Base-by-base conservation (phyloP, 2,797 vertebrate species). In the Dermochelys coriacea region DNA sequence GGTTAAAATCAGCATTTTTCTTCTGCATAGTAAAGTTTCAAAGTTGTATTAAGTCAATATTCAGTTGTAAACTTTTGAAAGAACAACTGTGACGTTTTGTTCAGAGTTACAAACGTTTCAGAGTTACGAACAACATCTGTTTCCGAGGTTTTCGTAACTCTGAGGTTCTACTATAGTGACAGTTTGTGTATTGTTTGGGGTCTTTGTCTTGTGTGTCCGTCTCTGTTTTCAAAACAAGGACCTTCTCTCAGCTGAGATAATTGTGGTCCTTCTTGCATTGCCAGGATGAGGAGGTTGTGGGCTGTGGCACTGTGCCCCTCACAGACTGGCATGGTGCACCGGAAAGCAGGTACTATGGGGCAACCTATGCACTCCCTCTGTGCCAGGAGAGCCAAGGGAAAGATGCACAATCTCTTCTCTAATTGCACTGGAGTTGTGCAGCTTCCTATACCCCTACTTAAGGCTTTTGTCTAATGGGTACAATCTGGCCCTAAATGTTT, bases 261-360 rank as follows among this genome's bases (percentile, higher is more conserved):
- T 10, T 10, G 19, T 11, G 41, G 3, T 23, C 41, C 6, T 6
- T 29, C 41, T 29, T 47, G 25, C 25, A 75, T 23, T 45, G 12
- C 21, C 41, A 27, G 25, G 7, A 12, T 47, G 11, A 4, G 5
- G 41, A 47, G 41, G 12, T 37, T 8, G 61, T 68, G 16, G 16
- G 61, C 61, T 68, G 7, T 37, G 34, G 61, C 34, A 68, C 18
- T 59, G 57, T 54, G 54, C 54, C 54, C 21, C 9, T 54, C 23
- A 59, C 12, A 59, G 57, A 59, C 12, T 9, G 12, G 29, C 27
- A 57, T 37, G 29, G 2, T 1, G 50, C 6, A 18, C 27, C 15
- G 81, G 27, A 8, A 19, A 52, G 41, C 0, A 88, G 4, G 18
- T 81, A 5, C 41, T 31, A 1, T 91, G 4, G 3, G n/a, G 0